Base-by-base conservation (phyloP, 2,888 invertebrate genomes). In the Ectemnius cavifrons region DNA sequence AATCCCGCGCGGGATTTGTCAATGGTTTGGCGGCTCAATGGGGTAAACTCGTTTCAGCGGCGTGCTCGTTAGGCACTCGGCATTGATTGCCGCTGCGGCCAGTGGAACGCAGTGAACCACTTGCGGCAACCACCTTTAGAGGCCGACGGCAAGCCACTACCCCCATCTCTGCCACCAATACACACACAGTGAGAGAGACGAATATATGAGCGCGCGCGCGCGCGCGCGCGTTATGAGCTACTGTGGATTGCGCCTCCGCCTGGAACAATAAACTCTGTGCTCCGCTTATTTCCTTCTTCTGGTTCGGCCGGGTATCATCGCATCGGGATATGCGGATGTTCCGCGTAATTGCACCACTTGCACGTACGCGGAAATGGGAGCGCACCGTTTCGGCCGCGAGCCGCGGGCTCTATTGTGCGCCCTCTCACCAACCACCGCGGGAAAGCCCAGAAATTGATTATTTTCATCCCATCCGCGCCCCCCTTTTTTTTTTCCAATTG, bases 91-190 rank as follows among this genome's bases (percentile, higher is more conserved):
- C 37, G 37, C 23, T 16, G 37, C 45, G 13, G 20, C 45, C 14
- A 45, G 64, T 37, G 58, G 59, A 63, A 67, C 61, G 46, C 20
- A 27, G 20, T 59, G 68, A 58, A 68, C 66, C 62, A 59, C 45
- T 65, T 47, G 52, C 52, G 16, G 46, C 60, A 60, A 16, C 27
- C 37, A 60, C 37, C 28, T 60, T 60, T 28, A 16, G 37, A 60
- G 28, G 23, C 28, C 28, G 37, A 28, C 11, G 8, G 37, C 37
- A 37, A 37, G 3, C 60, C 60, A 60, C 52, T 52, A 16, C 14
- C 52, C 52, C n/a, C 4, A 14, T 14, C 11, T 52, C 14, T 16
- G 16, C 52, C 14, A 52, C 16, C 4, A 5, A 16, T 52, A 52
- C 52, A 16, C 52, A 52, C 37, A 4, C 4, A 4, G 28, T 37